Evolutionary conservation across 2,797 vertebrate species (phyloP), one percentile per base, ranked within the genome.

Genomic region (Lophotriccus pileatus): DNA sequence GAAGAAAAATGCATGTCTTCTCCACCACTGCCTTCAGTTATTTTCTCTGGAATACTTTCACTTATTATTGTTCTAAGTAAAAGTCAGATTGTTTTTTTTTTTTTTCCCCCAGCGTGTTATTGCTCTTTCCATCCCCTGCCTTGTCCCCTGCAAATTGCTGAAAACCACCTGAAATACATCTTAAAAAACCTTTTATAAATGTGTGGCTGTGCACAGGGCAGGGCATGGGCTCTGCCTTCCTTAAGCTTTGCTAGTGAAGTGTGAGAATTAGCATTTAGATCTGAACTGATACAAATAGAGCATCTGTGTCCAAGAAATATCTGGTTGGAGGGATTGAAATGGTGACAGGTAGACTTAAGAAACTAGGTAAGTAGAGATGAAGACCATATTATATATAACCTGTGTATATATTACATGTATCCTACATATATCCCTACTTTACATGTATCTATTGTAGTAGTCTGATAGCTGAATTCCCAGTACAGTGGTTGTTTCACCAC

Each of bases 1-100:
- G 78, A 95, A 94, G 90, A 95, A 95, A 87, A 95, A 92, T 87
- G 84, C 3, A 0, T 70, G 32, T 62, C 19, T 43, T 59, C 10
- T 76, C 17, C 32, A 58, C 32, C 27, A 77, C 14, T 73, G 52
- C 37, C 17, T 84, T 69, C 75, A 70, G 34, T 80, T 68, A 41
- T 12, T 17, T 28, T 20, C 4, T 16, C 47, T 69, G 46, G 67
- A 72, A 69, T 84, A 58, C 28, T 81, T 74, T 2, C 7, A 22
- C 41, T 87, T 70, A 47, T 64, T 90, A 28, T 24, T 39, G 14
- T 53, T 72, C 34, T 28, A 41, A 78, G 47, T 50, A 41, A 84
- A 84, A 67, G 23, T 15, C 2, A 3, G 4, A 14, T 19, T 43
- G 7, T 9, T 21, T 21, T 21, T 44, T 5, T 24, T 10, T 60